Evolutionary conservation across 2,113 vertebrate genomes (phyloP).

Genomic region (Festucalex cinctus): DNA sequence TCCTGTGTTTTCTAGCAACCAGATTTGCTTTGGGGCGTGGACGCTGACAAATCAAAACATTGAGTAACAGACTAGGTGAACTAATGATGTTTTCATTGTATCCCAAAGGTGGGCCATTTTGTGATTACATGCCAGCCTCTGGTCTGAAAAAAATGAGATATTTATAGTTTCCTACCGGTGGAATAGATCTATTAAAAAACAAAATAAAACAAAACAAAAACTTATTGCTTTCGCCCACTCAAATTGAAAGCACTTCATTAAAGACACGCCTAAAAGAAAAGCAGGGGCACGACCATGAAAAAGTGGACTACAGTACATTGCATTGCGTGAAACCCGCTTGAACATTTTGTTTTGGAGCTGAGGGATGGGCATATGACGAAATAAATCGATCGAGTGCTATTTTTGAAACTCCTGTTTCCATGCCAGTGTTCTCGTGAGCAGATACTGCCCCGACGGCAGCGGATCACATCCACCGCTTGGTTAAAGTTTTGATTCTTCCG

Average conservation of each 20-base stretch:
- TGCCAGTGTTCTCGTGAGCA: no score
- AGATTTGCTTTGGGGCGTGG: conserved; percentile 33
- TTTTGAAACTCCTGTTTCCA: not conserved
- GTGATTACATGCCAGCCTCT: conserved; percentile 24
- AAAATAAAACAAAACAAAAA: no score
- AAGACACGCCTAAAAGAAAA: not conserved
- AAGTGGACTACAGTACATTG: not conserved
- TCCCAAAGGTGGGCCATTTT: conserved; percentile 2
- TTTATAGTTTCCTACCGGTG: conserved; percentile 22
- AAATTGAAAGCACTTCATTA: not conserved
- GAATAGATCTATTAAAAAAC: no score
- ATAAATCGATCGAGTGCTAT: not conserved
- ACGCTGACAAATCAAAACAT: conserved; percentile 19
- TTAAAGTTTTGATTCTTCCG: no score
- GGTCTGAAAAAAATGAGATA: conserved; percentile 11
- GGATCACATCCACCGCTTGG: no score
- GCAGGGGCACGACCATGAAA: not conserved
- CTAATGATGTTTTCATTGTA: conserved; percentile 15
- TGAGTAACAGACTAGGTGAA: conserved; percentile 29
- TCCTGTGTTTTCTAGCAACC: conserved; percentile 69
- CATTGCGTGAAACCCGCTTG: not conserved
- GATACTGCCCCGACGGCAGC: no score
- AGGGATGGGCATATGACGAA: not conserved
- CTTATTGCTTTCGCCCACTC: not conserved
- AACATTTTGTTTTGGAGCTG: not conserved